Base-by-base conservation (phyloP, 2,888 invertebrate species). In the Idaea straminata region DNA sequence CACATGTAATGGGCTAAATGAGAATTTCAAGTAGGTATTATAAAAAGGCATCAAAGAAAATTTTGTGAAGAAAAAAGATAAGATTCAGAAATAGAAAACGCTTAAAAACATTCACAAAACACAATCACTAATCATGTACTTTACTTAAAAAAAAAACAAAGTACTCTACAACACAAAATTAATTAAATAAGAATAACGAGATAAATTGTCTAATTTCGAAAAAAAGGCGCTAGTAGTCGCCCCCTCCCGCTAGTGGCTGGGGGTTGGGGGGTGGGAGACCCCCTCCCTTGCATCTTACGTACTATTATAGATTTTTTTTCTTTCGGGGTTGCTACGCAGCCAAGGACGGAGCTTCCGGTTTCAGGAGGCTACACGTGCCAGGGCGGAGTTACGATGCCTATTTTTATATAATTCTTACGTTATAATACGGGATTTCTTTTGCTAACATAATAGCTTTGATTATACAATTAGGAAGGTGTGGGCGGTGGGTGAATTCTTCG, bases 261-360 rank as follows among this genome's bases (percentile, higher is more conserved):
- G 78, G 79, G 81, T 80, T 25, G 25, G 25, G 25, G 58, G 15
- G 15, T 5, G 6, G 6, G 13, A 7, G 71, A 69, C 76, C 78
- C 72, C 80, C 81, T 73, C 81, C 83, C 79, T 74, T 83, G 84
- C 84, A 81, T 78, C 80, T 47, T 76, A 77, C 73, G 76, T 77
- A 78, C 77, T 83, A 81, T 83, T 88, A 89, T 89, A 88, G 89
- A 89, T 89, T 89, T 89, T 89, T 82, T 83, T 82, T 81, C 81
- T 81, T 81, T 80, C 80, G 82, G 82, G 85, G 87, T 86, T 84
- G 87, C 84, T 80, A 85, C 81, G 86, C 83, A 75, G 82, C 81
- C 88, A 87, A 88, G 88, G 89, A 81, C 87, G 84, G 67, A 70
- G 80, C 85, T 87, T 86, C 87, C 87, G 84, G 83, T 80, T 79